A percentile compares a stretch with the other conserved stretches of the same genome.
Evolutionary conservation across 2,113 vertebrate species (phyloP).

Genomic region (Porphyrio hochstetteri): DNA sequence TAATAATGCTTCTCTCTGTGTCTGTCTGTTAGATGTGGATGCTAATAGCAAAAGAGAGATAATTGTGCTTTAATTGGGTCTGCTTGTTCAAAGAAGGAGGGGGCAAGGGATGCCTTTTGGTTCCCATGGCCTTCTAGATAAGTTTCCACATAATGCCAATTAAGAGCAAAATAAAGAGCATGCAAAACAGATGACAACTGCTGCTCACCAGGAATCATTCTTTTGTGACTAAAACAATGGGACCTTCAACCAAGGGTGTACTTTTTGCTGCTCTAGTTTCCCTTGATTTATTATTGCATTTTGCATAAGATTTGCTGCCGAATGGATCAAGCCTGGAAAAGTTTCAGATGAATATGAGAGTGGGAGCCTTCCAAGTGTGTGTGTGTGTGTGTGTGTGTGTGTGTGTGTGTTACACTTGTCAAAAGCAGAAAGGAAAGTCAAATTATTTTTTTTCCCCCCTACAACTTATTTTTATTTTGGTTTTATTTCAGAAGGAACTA

Average conservation of each 20-base stretch:
- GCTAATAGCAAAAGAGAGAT: constrained; percentile 15
- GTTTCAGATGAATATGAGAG: background rate
- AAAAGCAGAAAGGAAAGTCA: background rate
- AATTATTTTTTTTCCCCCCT: background rate
- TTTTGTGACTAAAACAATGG: constrained; percentile 78
- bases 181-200: constrained; percentile 61
- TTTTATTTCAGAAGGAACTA: constrained; percentile 5
- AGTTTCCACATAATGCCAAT: constrained; percentile 71
- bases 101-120: constrained; percentile 33
- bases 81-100: constrained; percentile 26
- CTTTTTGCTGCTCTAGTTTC: constrained; percentile 40
- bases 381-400: background rate
- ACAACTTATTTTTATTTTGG: constrained; percentile 20
- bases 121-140: constrained; percentile 81
- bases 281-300: background rate
- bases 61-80: constrained; percentile 64
- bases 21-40: background rate
- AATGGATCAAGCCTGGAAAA: background rate
- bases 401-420: background rate
- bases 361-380: background rate
- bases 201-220: constrained; percentile 19
- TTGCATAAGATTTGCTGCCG: constrained; percentile 14
- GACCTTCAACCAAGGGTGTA: constrained; percentile 42
- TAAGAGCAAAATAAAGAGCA: constrained; percentile 69
- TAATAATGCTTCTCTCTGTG: background rate